phyloP scores from a whole-genome alignment of 2,888 invertebrate genomes.

The Rotaria socialis region DNA sequence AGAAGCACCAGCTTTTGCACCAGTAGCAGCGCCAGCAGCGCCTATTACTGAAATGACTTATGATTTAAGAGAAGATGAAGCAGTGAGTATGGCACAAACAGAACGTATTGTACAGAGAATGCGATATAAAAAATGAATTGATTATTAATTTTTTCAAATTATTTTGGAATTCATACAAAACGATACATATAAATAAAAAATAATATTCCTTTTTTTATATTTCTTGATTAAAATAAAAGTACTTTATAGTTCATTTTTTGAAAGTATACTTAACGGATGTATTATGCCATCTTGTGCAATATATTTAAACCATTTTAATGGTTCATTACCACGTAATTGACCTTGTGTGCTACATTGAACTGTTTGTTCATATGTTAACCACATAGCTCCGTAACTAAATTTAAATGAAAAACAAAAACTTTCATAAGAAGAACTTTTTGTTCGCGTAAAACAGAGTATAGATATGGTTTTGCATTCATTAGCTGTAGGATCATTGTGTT shows the following conservation, averaged over 20 bases:
- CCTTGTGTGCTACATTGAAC: not conserved
- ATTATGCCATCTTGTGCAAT: not conserved
- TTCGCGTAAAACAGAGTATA: no score
- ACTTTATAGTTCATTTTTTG: not conserved
- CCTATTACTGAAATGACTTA: not conserved
- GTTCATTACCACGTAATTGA: not conserved
- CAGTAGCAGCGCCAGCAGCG: not conserved
- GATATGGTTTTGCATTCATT: no score
- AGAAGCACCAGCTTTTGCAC: not conserved
- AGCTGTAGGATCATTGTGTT: no score
- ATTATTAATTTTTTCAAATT: not conserved
- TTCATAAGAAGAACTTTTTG: no score
- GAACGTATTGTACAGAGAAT: slow-evolving; percentile 40
- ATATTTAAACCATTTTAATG: slow-evolving; percentile 19
- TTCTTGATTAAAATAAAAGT: not conserved
- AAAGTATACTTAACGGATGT: not conserved
- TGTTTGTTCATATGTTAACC: not conserved
- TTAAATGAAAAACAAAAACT: not conserved
- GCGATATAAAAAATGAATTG: not conserved
- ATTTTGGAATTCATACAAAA: not conserved
- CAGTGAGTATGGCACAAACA: slow-evolving; percentile 39
- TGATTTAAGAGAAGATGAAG: not conserved
- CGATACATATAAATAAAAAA: not conserved
- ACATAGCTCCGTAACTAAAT: not conserved
- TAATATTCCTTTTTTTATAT: not conserved